Evolutionary conservation across 2,113 vertebrate genomes (phyloP).

Genomic region (Tachysurus fulvidraco): DNA sequence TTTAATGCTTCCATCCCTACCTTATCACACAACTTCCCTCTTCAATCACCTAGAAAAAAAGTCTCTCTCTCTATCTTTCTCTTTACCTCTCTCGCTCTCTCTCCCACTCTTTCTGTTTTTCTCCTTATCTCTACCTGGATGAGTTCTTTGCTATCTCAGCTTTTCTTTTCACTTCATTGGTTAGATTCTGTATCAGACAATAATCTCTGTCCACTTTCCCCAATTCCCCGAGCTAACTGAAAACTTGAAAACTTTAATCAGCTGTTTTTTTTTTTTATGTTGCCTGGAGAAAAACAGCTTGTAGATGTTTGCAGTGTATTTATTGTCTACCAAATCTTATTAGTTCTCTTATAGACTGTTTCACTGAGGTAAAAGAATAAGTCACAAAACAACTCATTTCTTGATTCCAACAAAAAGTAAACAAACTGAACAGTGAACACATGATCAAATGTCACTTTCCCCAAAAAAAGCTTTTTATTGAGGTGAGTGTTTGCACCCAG

Average conservation of each 20-base stretch:
- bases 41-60: background rate
- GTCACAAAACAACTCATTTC: background rate
- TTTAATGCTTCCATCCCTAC: background rate
- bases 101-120: background rate
- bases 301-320: background rate
- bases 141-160: background rate
- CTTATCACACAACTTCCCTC: slow-evolving; percentile 25
- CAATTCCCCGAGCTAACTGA: background rate
- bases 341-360: background rate
- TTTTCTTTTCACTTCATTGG: background rate
- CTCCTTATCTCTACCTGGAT: background rate
- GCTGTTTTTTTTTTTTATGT: background rate
- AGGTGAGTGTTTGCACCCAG: background rate
- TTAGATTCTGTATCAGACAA: background rate
- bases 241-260: background rate
- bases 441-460: background rate
- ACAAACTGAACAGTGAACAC: background rate
- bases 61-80: background rate
- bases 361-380: background rate
- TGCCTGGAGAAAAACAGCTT: background rate
- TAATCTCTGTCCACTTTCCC: background rate
- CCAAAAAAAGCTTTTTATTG: background rate
- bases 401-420: background rate
- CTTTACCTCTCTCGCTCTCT: background rate
- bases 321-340: background rate